A percentile compares a stretch with the other conserved stretches of the same genome.
Evolutionary conservation across 1,140 invertebrate species (phyloP).

Genomic region (Plutomurus gul): DNA sequence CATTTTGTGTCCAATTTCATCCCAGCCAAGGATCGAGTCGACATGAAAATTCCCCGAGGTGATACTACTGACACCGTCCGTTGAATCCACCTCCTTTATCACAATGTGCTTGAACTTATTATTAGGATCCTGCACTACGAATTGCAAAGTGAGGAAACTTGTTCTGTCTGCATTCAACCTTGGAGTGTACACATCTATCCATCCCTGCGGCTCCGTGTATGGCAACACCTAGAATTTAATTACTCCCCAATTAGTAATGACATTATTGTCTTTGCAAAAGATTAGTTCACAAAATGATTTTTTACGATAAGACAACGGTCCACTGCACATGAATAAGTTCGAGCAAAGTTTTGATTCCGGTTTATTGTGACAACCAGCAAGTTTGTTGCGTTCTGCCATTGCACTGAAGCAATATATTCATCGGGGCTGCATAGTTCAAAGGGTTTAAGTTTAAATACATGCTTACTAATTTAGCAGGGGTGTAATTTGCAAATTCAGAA

Average conservation of each 20-base stretch:
- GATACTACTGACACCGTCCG: constrained; percentile 46
- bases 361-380: constrained; percentile 82
- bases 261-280: background rate
- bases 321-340: background rate
- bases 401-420: constrained; percentile 69
- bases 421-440: background rate
- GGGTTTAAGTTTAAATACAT: background rate
- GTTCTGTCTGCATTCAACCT: constrained; percentile 63
- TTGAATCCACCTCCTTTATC: constrained; percentile 53
- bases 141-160: constrained; percentile 58
- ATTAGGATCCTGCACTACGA: constrained; percentile 65
- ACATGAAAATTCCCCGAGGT: constrained; percentile 77
- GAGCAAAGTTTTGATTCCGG: constrained; percentile 73
- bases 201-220: constrained; percentile 63
- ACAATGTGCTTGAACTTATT: constrained; percentile 63
- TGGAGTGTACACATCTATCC: constrained; percentile 68
- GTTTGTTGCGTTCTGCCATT: constrained; percentile 74
- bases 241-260: background rate
- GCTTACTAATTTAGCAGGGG: too few relatives aligned
- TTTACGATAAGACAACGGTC: background rate
- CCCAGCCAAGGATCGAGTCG: constrained; percentile 76
- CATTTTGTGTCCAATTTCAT: constrained; percentile 63
- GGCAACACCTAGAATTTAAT: background rate
- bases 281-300: background rate
- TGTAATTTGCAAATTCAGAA: too few relatives aligned